Evolutionary conservation across 2,113 vertebrate genomes (phyloP), one percentile per base, ranked within the genome.

Genomic region (Thalassarche chlororhynchos): DNA sequence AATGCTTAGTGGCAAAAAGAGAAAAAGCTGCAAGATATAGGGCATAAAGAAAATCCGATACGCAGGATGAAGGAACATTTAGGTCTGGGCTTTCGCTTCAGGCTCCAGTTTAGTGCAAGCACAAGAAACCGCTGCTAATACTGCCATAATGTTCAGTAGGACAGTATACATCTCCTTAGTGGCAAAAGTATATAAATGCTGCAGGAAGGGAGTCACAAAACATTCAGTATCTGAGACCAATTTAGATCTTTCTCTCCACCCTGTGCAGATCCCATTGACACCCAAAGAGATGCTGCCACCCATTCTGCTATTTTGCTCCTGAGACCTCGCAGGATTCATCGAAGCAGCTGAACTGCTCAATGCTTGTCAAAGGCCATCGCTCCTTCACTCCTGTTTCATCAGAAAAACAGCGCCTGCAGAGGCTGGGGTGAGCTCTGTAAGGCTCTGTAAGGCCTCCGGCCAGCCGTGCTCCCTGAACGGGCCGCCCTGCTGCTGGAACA

Each of bases 1-100:
- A 97, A 96, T 91, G 94, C 95, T 96, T 97, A 93, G 89, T 90
- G 93, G 77, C 81, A 93, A 89, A 96, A 96, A 93, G 32, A 74
- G 81, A 54, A 94, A 96, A 95, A 80, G 61, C 87, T 96, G 31
- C 38, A 93, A 94, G 62, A 87, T 87, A 72, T 17, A 96, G 62
- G 84, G 65, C 66, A 85, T 89, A 92, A 87, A 95, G 84, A 84
- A 94, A 96, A 90, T 82, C 54, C 54, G 58, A 79, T 89, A 57
- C 3, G 0, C 40, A 29, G 81, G 89, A 72, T 31, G 23, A 71
- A 96, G 46, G 70, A 79, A 74, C 57, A 74, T 89, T 93, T 91
- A 92, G 12, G 54, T 82, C 42, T 79, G 25, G 31, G 82, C 38
- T 90, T 87, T 87, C 91, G 74, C 81, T 94, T 83, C 74, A 70